A percentile compares a stretch with the other conserved stretches of the same genome.
phyloP scores from a whole-genome alignment of 2,113 vertebrate genomes.

The Silurus glanis region DNA sequence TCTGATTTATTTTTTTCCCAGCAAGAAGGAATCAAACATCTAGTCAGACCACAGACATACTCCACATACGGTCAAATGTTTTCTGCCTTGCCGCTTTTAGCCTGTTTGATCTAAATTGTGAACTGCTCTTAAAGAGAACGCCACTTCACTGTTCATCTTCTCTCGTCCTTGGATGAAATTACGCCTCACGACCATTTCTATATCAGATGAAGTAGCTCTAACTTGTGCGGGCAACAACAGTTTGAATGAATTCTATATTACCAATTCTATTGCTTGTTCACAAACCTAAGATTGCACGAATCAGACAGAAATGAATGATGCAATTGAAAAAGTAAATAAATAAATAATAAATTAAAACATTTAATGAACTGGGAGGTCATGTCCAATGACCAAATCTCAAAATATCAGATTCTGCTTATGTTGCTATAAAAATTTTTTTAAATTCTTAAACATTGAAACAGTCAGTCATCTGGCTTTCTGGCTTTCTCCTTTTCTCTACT shows the following conservation, averaged over 20 bases:
- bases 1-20: not conserved
- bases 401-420: not conserved
- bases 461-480: conserved; percentile 13
- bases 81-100: conserved; percentile 44
- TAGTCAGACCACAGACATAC: not conserved
- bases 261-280: not conserved
- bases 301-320: not conserved
- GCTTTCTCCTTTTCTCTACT: conserved; percentile 31
- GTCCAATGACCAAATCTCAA: not conserved
- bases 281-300: not conserved
- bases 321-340: not conserved
- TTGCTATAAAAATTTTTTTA: conserved; percentile 13
- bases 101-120: conserved; percentile 45
- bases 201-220: conserved; percentile 32
- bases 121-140: conserved; percentile 36
- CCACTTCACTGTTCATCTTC: conserved; percentile 52
- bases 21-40: not conserved
- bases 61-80: conserved; percentile 41
- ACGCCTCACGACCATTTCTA: conserved; percentile 45
- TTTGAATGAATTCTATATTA: not conserved
- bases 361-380: not conserved
- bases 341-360: not conserved
- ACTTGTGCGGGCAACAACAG: conserved; percentile 7
- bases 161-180: conserved; percentile 55
- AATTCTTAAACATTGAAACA: not conserved